Evolutionary conservation across 2,888 invertebrate species (phyloP), one percentile per base, ranked within the genome.

Genomic region (Chrysolina americana): DNA sequence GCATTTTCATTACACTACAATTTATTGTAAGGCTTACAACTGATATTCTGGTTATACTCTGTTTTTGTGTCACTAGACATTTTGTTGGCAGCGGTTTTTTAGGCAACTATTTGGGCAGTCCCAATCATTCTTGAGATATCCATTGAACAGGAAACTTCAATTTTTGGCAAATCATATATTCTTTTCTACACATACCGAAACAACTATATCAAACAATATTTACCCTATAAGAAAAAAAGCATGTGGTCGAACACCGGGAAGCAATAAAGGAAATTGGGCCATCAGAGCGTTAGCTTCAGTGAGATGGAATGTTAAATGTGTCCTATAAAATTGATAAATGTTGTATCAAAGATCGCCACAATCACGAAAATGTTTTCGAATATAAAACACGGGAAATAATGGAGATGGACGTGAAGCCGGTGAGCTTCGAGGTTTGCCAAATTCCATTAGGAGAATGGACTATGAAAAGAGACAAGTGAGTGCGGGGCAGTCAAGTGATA

Each of bases 401-500:
- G 47, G 47, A 47, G n/a, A n/a, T 47, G 47, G 47, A 47, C 47
- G 15, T 47, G 36, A 47, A 47, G 10, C n/a, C n/a, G n/a, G 47
- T 47, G 47, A 47, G 47, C 47, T 47, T 47, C 47, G 47, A 47
- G 47, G 47, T 47, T 13, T 47, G 47, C 13, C n/a, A 47, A 47
- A 47, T n/a, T 47, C n/a, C 47, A 47, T 47, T 47, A 47, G n/a
- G 47, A 47, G 47, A 47, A 47, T 47, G 47, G 47, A 47, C 47
- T 47, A 15, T n/a, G 47, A 47, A 47, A 47, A 47, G 36, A 36
- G 36, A 36, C 36, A 36, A 36, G 36, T 36, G 36, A 36, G 36
- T 6, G 36, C 47, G n/a, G 47, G 47, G 47, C n/a, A 15, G 47
- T 47, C 47, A n/a, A 47, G 15, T 47, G n/a, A 15, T n/a, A n/a